Conservation (phyloP, 2,888 invertebrate genomes). For the Eurytoma adleriae region DNA sequence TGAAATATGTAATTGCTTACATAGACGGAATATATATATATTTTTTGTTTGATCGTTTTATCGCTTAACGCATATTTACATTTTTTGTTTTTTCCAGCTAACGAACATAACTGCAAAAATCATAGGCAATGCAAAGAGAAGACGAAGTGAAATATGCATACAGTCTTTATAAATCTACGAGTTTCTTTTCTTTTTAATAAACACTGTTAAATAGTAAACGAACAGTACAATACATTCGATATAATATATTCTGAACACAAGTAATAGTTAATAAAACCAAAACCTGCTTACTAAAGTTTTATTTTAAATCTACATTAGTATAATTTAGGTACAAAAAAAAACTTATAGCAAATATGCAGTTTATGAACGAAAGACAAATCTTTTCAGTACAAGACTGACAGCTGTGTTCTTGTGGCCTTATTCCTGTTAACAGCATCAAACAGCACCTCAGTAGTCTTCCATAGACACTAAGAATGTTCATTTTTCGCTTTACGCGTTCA, state of each 20-base stretch:
- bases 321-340: conserved; percentile 65
- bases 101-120: conserved; percentile 43
- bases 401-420: conserved; percentile 32
- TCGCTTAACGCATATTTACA: conserved; percentile 51
- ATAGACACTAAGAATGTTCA: conserved; percentile 31
- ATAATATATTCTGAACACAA: conserved; percentile 49
- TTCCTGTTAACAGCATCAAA: conserved; percentile 10
- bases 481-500: conserved; percentile 20
- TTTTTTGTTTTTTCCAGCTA: conserved; percentile 43
- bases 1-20: conserved; percentile 28
- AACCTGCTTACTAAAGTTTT: conserved; percentile 54
- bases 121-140: conserved; percentile 35
- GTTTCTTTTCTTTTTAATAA: conserved; percentile 28
- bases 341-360: conserved; percentile 40
- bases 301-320: conserved; percentile 61
- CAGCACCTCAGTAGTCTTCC: conserved; percentile 38
- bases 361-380: conserved; percentile 49
- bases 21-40: conserved; percentile 6
- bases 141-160: conserved; percentile 44
- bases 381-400: conserved; percentile 47
- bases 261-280: conserved; percentile 54
- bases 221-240: conserved; percentile 39
- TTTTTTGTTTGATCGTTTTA: conserved; percentile 44
- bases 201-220: conserved; percentile 45
- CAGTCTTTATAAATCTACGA: conserved; percentile 48